Base-by-base conservation (phyloP, 2,797 vertebrate species). In the Scleropages formosus region DNA sequence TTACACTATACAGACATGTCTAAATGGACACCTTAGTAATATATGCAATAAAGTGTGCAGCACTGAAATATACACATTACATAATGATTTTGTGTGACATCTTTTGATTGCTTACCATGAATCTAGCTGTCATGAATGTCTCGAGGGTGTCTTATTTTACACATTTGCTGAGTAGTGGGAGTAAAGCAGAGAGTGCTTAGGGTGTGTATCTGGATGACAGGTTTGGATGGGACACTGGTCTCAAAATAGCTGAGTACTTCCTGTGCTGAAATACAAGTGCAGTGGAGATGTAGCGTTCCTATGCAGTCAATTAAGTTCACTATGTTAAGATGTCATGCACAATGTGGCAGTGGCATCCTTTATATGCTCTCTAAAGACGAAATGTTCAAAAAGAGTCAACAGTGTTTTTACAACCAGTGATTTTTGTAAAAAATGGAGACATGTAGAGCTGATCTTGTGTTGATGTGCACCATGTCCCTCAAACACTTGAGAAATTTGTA, bases 181-280 rank as follows among this genome's bases (percentile, higher is more conserved):
- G 49, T 58, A 47, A 31, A 31, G 9, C 3, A 56, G 18, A 24
- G 26, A 10, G 59, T 47, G 51, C 22, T 39, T 20, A 56, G 53
- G 46, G 74, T 44, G 62, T n/a, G 15, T 75, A 77, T 77, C 67
- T 69, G 78, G 76, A 44, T 26, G 44, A 26, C 18, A 63, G 26
- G 61, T 71, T 74, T 73, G 61, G 66, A 11, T 65, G 56, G 72
- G 78, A 78, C 77, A 83, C 39, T 46, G 27, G n/a, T 82, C 78
- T 84, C 81, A 75, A 88, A 86, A 88, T 88, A 90, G 84, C 78
- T 56, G n/a, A 64, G 76, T 78, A 73, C 74, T 77, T 74, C 75
- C 73, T 77, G 85, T 83, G 53, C 66, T 78, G 78, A 80, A 73
- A 74, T 79, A 74, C 69, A 58, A 59, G 71, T 78, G 60, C 72